These are phyloP conservation scores for Epinotia demarniana DNA, from an alignment of 2,888 invertebrate genomes.

Conservation along the genomic window DNA sequence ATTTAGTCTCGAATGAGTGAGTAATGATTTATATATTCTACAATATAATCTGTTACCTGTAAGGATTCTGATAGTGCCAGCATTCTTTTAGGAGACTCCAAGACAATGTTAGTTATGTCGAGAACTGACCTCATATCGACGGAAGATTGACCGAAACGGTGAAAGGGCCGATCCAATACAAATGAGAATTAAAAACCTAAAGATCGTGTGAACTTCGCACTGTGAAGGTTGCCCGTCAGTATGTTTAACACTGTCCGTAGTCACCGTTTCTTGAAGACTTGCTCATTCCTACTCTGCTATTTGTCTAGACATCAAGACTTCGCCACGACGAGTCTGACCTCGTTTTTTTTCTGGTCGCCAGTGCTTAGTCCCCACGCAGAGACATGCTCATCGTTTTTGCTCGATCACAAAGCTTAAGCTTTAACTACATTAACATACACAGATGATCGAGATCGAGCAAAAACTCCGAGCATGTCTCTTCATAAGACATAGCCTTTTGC, in stretches of 20 bases:
- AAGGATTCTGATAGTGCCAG: background rate
- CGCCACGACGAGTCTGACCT: slow-evolving; percentile 1
- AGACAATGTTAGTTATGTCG: background rate
- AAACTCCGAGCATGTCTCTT: background rate
- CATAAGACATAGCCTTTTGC: background rate
- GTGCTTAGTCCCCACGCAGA: background rate
- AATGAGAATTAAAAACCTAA: background rate
- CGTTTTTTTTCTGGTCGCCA: slow-evolving; percentile 2
- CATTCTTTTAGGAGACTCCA: background rate
- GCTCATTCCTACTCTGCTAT: background rate
- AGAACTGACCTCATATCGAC: background rate
- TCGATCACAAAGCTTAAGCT: background rate
- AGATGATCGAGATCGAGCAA: background rate
- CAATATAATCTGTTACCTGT: background rate
- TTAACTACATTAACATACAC: background rate
- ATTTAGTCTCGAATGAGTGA: slow-evolving; percentile 3
- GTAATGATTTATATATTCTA: background rate
- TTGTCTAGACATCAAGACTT: background rate
- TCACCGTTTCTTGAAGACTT: background rate
- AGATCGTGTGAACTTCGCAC: no score
- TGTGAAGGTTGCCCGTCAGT: background rate
- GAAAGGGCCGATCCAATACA: background rate
- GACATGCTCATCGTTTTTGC: background rate
- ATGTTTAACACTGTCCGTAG: background rate
- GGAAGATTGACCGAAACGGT: background rate